Percentiles rank a stretch among this genome's conserved stretches.
phyloP scores from a whole-genome alignment of 2,888 invertebrate species.

The Schizaphis graminum region DNA sequence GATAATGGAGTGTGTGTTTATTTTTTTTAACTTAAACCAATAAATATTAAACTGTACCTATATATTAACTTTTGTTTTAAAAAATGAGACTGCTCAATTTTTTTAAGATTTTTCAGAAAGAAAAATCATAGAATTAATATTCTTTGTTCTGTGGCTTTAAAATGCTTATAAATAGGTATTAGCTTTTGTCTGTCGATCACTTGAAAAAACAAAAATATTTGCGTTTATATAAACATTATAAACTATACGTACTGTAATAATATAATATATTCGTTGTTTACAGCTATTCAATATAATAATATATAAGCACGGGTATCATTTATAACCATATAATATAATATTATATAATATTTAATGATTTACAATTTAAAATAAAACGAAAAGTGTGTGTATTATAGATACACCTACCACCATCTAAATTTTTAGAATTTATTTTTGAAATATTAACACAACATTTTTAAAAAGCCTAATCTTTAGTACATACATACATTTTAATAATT shows the following conservation, averaged over 20 bases:
- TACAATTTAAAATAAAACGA: not conserved
- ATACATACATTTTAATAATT: not conserved
- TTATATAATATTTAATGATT: not conserved
- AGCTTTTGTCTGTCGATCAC: not conserved
- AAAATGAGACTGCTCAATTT: not conserved
- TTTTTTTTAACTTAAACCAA: not conserved
- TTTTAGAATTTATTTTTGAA: no score
- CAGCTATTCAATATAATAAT: not conserved
- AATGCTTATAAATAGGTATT: constrained; percentile 25
- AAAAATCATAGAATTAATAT: not conserved
- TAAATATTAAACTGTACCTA: not conserved
- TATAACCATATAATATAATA: not conserved
- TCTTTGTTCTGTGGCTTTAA: not conserved
- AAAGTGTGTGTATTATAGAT: not conserved
- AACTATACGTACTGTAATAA: not conserved
- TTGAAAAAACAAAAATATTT: not conserved
- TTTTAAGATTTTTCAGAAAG: not conserved
- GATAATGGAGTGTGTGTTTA: not conserved
- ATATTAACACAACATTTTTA: not conserved
- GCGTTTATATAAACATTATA: not conserved
- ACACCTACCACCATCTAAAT: not conserved
- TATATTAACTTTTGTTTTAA: not conserved
- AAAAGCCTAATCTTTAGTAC: not conserved
- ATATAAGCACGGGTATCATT: not conserved
- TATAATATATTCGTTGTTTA: not conserved